These are phyloP conservation scores for Urocitellus parryii DNA, from an alignment of 2,113 vertebrate genomes.

Conservation along the genomic window DNA sequence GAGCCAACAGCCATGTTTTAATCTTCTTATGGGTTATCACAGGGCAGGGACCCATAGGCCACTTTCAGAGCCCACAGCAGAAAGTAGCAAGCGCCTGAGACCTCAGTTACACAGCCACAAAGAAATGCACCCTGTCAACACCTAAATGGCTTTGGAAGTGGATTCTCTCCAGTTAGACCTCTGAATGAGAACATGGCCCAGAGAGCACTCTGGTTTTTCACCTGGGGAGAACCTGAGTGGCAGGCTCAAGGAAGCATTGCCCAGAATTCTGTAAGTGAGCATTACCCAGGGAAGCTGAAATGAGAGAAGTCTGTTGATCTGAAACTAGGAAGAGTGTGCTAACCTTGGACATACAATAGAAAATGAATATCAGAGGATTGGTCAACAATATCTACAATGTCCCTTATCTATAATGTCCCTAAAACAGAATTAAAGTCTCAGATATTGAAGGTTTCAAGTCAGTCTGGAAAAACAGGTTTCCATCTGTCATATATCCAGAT, in stretches of 20 bases:
- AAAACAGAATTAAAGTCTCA: background rate
- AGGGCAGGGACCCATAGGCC: fast-evolving
- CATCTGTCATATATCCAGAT: background rate
- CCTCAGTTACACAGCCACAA: background rate
- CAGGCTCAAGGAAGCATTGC: background rate
- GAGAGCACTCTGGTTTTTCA: background rate
- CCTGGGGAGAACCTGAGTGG: background rate
- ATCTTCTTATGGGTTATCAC: fast-evolving
- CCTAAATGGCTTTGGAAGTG: background rate
- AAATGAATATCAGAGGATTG: background rate
- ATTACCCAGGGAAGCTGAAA: background rate
- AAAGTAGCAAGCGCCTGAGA: background rate
- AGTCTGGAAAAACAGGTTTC: background rate
- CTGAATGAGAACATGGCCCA: background rate
- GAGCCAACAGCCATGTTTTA: background rate
- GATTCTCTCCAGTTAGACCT: background rate
- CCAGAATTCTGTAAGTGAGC: background rate
- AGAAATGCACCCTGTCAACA: background rate
- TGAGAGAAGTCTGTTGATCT: background rate
- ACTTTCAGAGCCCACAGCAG: fast-evolving
- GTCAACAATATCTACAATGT: background rate
- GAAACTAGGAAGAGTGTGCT: background rate
- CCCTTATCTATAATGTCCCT: background rate
- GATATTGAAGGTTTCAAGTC: background rate
- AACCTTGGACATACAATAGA: background rate